Evolutionary conservation across 2,797 vertebrate genomes (phyloP).

Genomic region (Apodemus agrarius): DNA sequence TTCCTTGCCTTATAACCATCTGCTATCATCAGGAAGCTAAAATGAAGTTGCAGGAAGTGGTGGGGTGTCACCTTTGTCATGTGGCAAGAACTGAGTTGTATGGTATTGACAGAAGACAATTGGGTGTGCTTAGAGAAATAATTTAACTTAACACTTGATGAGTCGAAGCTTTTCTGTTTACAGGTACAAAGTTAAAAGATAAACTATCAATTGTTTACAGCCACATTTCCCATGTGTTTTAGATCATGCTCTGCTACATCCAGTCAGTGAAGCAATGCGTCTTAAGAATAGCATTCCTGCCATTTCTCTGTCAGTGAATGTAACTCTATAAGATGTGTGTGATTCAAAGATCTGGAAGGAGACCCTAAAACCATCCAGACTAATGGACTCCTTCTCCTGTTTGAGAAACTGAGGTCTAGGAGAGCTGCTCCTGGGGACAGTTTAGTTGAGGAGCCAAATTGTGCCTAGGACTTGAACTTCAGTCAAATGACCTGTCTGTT

Average conservation of each 20-base stretch:
- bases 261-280: slow-evolving; percentile 86
- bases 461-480: neutral
- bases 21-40: neutral
- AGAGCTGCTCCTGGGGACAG: neutral
- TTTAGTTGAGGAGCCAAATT: neutral
- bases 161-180: slow-evolving; percentile 19
- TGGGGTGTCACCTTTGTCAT: neutral
- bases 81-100: slow-evolving; percentile 23
- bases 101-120: slow-evolving; percentile 50
- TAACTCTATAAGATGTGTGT: slow-evolving; percentile 85
- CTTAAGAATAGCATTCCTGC: slow-evolving; percentile 84
- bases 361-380: neutral
- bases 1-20: slow-evolving; percentile 23
- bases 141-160: slow-evolving; percentile 49
- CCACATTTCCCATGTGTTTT: slow-evolving; percentile 85
- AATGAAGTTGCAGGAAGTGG: slow-evolving; percentile 45
- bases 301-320: slow-evolving; percentile 88
- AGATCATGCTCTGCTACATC: slow-evolving; percentile 84
- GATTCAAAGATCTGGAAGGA: neutral
- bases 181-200: neutral
- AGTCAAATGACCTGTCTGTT: neutral
- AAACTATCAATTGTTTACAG: slow-evolving; percentile 87
- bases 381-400: slow-evolving; percentile 85
- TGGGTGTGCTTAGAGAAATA: slow-evolving; percentile 45
- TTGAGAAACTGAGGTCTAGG: neutral